Percentiles rank a stretch among this genome's conserved stretches.
Evolutionary conservation across 1,140 invertebrate genomes (phyloP).

Genomic region (Frieseomelitta varia): DNA sequence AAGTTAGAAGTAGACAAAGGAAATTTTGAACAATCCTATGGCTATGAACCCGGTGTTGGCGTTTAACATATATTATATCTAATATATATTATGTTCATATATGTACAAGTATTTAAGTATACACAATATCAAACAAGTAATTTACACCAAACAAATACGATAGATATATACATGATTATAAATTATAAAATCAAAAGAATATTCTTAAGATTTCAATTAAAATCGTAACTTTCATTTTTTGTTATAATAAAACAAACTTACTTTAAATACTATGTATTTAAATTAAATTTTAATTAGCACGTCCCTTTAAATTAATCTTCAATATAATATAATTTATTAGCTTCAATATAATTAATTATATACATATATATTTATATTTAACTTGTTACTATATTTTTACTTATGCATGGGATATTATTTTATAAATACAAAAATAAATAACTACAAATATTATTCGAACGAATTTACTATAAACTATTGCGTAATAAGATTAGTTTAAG

Average conservation of each 20-base stretch:
- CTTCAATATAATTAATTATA: too few relatives aligned
- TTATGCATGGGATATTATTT: neutral
- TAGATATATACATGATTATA: neutral
- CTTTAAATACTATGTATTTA: neutral
- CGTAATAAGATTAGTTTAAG: neutral
- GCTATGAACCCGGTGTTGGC: neutral
- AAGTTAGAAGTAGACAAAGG: neutral
- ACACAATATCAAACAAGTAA: neutral
- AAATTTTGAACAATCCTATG: neutral
- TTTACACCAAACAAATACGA: neutral
- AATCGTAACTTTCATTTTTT: neutral
- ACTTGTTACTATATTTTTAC: neutral
- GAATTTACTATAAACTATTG: neutral
- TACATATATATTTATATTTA: neutral
- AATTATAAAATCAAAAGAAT: neutral
- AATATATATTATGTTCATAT: neutral
- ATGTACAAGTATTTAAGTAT: neutral
- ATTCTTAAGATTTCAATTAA: neutral
- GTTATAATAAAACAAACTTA: neutral
- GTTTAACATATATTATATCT: neutral
- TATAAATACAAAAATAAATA: neutral
- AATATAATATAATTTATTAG: neutral
- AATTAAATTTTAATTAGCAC: neutral
- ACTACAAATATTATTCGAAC: neutral
- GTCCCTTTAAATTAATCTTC: neutral